Base-by-base conservation (phyloP, 2,113 vertebrate species). In the Montifringilla adamsi region DNA sequence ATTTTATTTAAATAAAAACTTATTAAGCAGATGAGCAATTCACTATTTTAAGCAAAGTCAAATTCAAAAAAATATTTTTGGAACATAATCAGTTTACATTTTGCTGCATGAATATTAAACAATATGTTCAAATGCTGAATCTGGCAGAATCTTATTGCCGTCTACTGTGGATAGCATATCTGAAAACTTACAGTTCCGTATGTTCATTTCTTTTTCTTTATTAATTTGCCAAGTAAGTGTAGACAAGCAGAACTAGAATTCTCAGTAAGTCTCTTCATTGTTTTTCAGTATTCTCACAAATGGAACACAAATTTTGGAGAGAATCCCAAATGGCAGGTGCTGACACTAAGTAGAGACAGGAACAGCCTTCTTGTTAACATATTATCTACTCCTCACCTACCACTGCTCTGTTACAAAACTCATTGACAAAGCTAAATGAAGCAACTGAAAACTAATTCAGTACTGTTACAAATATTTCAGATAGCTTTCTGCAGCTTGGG, bases 271-370 rank as follows among this genome's bases (percentile, higher is more conserved):
- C 60, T 33, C 64, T 56, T 77, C 55, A 13, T 70, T 77, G 17
- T 90, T 97, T 91, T 91, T 94, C 83, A 81, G 37, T 89, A 72
- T 88, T 96, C 52, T 94, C 64, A 84, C 83, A 93, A 96, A 94
- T 75, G 84, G 90, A 93, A 66, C 90, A 74, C 76, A 75, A 55
- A 72, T 93, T 92, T 93, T 97, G 96, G 96, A 97, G 73, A 88
- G 64, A 89, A 87, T 97, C 96, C 96, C 96, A 96, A 90, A 94
- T 92, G 88, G 90, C 96, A 97, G 96, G 94, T 96, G 96, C 94
- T 96, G 90, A 95, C 90, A 90, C 68, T 89, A 96, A 96, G 93
- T 64, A 96, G 92, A 90, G 73, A 90, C 68, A 96, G 92, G 79
- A 95, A 87, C 95, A 96, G 94, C 88, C 92, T 97, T 96, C 96